Conservation (phyloP, 37 sponge, comb jelly and placozoan species). For the Petrosia ficiformis region DNA sequence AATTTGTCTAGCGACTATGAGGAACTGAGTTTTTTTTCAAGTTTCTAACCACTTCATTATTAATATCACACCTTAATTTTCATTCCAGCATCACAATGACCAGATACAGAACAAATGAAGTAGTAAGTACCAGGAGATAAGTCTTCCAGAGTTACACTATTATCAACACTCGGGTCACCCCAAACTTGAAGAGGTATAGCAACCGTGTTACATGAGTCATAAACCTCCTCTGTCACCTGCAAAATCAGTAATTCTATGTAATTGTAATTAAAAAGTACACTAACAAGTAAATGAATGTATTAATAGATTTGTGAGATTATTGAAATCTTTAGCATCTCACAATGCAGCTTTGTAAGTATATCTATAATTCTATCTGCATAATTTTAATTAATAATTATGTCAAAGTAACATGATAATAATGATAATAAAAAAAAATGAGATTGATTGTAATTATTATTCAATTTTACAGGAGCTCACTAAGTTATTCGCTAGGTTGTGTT, state of each 20-base stretch:
- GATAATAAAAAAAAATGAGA: too few relatives aligned
- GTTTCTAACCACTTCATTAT: background rate
- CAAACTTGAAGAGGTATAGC: constrained; percentile 48
- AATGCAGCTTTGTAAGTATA: too few relatives aligned
- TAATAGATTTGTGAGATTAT: background rate
- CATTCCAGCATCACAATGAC: constrained; percentile 84
- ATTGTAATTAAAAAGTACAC: background rate
- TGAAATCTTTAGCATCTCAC: too few relatives aligned
- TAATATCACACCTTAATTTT: constrained; percentile 46
- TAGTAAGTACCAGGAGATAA: constrained; percentile 68
- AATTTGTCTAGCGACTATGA: background rate
- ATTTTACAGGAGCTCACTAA: too few relatives aligned
- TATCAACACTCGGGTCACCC: constrained; percentile 66
- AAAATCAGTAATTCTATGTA: too few relatives aligned
- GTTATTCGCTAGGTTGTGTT: too few relatives aligned
- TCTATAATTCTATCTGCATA: too few relatives aligned
- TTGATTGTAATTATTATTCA: too few relatives aligned
- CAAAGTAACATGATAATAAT: too few relatives aligned
- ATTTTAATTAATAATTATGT: too few relatives aligned
- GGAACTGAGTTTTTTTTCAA: background rate
- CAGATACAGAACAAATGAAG: constrained; percentile 69
- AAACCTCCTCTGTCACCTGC: constrained; percentile 53
- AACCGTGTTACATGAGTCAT: constrained; percentile 31
- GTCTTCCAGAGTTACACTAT: constrained; percentile 21
- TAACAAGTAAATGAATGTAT: background rate